Evolutionary conservation across 2,888 invertebrate genomes (phyloP).

Genomic region (Aphrophora alni): DNA sequence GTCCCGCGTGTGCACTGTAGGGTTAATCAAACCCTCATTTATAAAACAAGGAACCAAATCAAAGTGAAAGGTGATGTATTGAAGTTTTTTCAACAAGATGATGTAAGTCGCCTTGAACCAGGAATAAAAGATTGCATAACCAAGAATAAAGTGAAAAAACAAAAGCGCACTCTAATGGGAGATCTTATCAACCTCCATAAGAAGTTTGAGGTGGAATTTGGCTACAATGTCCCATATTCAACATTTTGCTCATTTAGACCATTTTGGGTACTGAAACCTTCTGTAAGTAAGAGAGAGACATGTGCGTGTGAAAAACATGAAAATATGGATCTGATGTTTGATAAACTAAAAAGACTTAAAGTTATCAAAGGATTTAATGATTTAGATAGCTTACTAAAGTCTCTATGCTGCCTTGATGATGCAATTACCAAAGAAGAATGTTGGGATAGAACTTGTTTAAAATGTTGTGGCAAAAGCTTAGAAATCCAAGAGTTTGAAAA

Average conservation of each 20-base stretch:
- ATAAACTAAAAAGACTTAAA: neutral
- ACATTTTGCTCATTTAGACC: conserved; percentile 22
- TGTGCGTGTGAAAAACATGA: conserved; percentile 25
- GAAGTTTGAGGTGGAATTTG: conserved; percentile 23
- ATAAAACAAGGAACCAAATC: conserved; percentile 4
- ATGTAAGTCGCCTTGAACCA: conserved; percentile 21
- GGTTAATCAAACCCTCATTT: too few relatives aligned
- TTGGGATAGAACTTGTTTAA: neutral
- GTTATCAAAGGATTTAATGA: neutral
- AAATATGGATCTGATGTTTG: neutral
- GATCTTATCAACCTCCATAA: conserved; percentile 11
- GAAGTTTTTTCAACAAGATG: conserved; percentile 27
- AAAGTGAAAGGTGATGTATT: conserved; percentile 21
- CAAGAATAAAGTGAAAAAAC: conserved; percentile 15
- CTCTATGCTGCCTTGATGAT: conserved; percentile 4
- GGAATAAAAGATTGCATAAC: conserved; percentile 19
- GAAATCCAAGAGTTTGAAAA: conserved; percentile 1
- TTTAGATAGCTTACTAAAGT: neutral
- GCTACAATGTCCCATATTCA: conserved; percentile 14
- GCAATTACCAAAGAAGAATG: neutral
- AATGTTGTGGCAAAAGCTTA: neutral
- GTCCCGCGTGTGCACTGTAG: too few relatives aligned
- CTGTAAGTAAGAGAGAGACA: conserved; percentile 8
- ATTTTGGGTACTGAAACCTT: conserved; percentile 18
- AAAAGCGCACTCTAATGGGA: conserved; percentile 11